phyloP scores from a whole-genome alignment of 2,888 invertebrate genomes.

The Adineta ricciae region DNA sequence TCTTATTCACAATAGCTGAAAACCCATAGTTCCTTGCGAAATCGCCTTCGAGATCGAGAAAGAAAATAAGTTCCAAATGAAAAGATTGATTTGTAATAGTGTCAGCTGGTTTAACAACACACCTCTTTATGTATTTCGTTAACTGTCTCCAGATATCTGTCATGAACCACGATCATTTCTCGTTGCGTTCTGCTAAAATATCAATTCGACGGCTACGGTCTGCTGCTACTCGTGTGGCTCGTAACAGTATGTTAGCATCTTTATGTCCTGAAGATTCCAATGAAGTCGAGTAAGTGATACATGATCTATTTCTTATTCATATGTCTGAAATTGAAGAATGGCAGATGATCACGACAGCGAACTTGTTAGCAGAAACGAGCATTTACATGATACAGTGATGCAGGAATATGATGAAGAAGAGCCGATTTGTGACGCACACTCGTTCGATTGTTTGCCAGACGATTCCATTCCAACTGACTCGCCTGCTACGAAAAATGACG shows the following conservation, averaged over 20 bases:
- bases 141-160: neutral
- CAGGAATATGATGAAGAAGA: neutral
- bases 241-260: neutral
- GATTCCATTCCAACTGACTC: neutral
- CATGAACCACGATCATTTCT: neutral
- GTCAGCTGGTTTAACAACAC: no score
- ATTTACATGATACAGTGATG: neutral
- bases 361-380: no score
- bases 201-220: neutral
- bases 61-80: no score
- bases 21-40: no score
- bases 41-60: no score
- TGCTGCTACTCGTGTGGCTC: neutral
- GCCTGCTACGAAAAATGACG: neutral
- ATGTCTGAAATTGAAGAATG: neutral
- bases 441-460: neutral
- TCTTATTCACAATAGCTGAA: no score
- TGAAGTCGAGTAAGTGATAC: neutral
- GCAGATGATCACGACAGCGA: neutral
- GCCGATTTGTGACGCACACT: neutral
- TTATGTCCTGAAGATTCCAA: neutral
- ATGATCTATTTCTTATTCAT: neutral
- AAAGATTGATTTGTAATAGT: no score
- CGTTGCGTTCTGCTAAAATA: neutral
- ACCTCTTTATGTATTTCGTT: no score